Percentiles rank a stretch among this genome's conserved stretches.
Evolutionary conservation across 2,797 vertebrate species (phyloP).

Genomic region (Dryobates pubescens): DNA sequence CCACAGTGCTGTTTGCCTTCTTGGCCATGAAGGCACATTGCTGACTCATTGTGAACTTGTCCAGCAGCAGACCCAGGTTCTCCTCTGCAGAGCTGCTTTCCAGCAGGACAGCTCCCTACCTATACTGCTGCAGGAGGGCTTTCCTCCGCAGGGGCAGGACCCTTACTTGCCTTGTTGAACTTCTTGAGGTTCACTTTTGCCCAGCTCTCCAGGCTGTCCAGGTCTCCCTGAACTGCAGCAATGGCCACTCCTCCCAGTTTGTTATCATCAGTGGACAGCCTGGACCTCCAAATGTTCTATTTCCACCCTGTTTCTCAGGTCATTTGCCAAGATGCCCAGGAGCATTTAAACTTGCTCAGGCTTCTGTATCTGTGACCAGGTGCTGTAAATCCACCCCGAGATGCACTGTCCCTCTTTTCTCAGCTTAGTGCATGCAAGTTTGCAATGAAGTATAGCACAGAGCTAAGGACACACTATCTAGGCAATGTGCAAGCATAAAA

Average conservation of each 20-base stretch:
- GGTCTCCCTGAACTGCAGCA: too few relatives aligned
- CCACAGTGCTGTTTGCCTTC: too few relatives aligned
- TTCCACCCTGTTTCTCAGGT: neutral
- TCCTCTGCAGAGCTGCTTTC: neutral
- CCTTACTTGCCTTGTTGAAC: too few relatives aligned
- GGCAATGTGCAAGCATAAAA: slow-evolving; percentile 27
- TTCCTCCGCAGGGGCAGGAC: too few relatives aligned
- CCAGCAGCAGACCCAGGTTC: neutral
- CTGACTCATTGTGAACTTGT: neutral
- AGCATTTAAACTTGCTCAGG: neutral
- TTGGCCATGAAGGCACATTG: neutral
- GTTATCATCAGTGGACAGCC: neutral
- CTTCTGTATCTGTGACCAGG: neutral
- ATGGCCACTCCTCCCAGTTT: too few relatives aligned
- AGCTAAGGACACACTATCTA: slow-evolving; percentile 19
- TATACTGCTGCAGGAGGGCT: too few relatives aligned
- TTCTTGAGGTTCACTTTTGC: too few relatives aligned
- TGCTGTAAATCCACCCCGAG: neutral
- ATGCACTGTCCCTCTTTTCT: neutral
- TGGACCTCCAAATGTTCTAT: neutral
- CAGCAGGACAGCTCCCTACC: neutral
- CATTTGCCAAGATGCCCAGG: neutral
- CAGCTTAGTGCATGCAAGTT: neutral
- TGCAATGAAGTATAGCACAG: neutral
- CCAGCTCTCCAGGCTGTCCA: too few relatives aligned